Conservation (phyloP, 2,797 vertebrate species). For the Ptychobarbus kaznakovi region DNA sequence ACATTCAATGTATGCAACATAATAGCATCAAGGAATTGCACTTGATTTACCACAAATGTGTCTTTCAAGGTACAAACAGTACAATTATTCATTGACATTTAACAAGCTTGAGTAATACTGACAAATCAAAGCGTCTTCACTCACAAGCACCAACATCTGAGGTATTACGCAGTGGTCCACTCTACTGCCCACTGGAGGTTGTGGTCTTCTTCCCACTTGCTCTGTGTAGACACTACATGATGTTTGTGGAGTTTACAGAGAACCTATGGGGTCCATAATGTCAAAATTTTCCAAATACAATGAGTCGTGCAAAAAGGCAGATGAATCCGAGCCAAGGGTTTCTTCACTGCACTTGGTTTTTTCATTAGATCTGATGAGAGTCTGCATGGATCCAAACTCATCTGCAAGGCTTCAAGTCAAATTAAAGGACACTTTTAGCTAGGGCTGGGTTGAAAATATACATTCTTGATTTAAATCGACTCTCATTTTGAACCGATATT, state of each 20-base stretch:
- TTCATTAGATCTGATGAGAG: neutral
- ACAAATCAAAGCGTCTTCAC: constrained; percentile 26
- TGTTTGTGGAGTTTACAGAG: neutral
- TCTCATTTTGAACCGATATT: neutral
- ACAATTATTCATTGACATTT: constrained; percentile 62
- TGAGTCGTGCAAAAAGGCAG: constrained; percentile 11
- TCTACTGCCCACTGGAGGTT: constrained; percentile 73
- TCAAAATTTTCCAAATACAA: constrained; percentile 9
- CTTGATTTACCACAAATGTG: constrained; percentile 47
- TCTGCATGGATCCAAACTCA: neutral
- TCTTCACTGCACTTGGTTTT: neutral
- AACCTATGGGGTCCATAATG: neutral
- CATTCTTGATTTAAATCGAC: neutral
- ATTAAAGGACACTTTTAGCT: neutral
- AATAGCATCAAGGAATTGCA: constrained; percentile 56
- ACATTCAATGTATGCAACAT: constrained; percentile 38
- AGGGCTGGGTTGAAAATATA: neutral
- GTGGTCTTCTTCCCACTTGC: constrained; percentile 10
- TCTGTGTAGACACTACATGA: neutral
- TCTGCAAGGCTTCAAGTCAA: neutral
- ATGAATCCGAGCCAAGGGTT: neutral
- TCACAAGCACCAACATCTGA: constrained; percentile 3
- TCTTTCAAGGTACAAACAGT: constrained; percentile 44
- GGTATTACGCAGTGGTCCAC: constrained; percentile 28
- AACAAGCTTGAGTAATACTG: constrained; percentile 42